phyloP scores from a whole-genome alignment of 2,888 invertebrate species.

The Nomada fucata region DNA sequence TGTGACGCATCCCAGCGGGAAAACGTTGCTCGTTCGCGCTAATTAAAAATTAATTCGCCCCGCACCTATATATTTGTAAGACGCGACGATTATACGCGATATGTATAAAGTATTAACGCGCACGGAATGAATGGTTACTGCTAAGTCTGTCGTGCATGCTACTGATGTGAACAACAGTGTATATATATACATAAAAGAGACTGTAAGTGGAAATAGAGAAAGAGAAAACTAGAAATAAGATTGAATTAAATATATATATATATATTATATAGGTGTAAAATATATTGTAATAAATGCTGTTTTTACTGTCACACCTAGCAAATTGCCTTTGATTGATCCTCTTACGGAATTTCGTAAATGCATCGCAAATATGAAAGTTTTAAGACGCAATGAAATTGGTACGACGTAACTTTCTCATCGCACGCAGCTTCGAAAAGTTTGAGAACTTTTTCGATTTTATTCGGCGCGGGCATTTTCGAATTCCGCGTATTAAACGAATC shows the following conservation, averaged over 20 bases:
- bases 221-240: conserved; percentile 20
- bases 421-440: neutral
- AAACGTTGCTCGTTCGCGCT: conserved; percentile 77
- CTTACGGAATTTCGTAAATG: neutral
- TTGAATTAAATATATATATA: conserved; percentile 4
- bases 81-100: neutral
- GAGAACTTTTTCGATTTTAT: neutral
- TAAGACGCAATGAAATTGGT: too few species aligned
- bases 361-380: too few species aligned
- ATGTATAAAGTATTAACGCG: conserved; percentile 62
- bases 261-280: neutral
- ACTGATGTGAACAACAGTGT: conserved; percentile 3
- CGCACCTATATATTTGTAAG: conserved; percentile 43
- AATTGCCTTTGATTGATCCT: neutral
- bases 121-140: conserved; percentile 35
- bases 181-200: conserved; percentile 3
- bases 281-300: conserved; percentile 50
- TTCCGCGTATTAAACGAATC: too few species aligned
- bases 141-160: conserved; percentile 20
- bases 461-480: too few species aligned
- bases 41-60: conserved; percentile 70
- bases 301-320: conserved; percentile 23
- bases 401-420: too few species aligned
- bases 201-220: neutral
- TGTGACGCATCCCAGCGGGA: conserved; percentile 49